Percentiles rank a stretch among this genome's conserved stretches.
Conservation (phyloP, 2,113 vertebrate species). For the Grus americana region DNA sequence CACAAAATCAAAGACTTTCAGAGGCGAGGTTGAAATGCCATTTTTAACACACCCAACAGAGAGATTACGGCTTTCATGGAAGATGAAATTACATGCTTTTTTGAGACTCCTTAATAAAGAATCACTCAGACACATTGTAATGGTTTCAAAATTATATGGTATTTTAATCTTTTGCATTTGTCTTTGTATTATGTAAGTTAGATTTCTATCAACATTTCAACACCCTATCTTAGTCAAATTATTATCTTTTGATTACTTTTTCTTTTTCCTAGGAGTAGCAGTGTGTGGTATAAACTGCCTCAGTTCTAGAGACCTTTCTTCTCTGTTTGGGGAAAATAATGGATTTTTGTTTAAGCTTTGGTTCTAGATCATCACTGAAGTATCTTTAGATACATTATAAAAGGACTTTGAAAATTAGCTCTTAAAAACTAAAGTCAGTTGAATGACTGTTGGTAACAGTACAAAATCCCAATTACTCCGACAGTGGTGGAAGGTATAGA, state of each 20-base stretch:
- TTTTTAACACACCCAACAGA: constrained; percentile 26
- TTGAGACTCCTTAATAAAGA: constrained; percentile 28
- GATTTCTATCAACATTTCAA: constrained; percentile 49
- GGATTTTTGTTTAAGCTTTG: not conserved
- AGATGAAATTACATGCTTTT: constrained; percentile 43
- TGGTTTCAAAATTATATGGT: constrained; percentile 41
- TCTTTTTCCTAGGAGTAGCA: not conserved
- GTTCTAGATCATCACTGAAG: not conserved
- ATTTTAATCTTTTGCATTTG: constrained; percentile 36
- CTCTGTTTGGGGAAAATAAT: not conserved
- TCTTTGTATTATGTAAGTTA: constrained; percentile 42
- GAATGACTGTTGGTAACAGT: not conserved
- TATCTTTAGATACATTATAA: not conserved
- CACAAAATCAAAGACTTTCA: constrained; percentile 33
- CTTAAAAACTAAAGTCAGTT: not conserved
- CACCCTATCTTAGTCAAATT: not conserved
- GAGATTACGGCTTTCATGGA: constrained; percentile 8
- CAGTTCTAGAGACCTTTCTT: not conserved
- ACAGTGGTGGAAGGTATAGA: not conserved
- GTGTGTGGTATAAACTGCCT: not conserved
- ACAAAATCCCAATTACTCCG: not conserved
- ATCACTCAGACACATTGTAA: constrained; percentile 22
- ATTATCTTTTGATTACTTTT: not conserved
- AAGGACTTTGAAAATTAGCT: not conserved
- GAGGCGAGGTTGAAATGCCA: constrained; percentile 11